Evolutionary conservation across 92 coral and sea anemone species (phyloP).

Genomic region (Palythoa grandiflora): DNA sequence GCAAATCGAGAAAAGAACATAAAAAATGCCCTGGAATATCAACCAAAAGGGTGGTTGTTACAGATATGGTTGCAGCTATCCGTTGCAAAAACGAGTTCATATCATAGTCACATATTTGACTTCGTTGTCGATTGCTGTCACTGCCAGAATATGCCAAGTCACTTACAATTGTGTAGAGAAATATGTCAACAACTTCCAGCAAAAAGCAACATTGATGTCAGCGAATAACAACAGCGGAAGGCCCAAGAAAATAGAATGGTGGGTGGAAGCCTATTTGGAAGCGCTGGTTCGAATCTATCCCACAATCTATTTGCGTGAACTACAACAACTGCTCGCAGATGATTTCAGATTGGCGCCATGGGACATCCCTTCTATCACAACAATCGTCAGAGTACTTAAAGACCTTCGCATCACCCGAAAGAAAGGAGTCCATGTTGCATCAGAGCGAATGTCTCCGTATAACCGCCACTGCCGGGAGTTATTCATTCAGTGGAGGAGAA

Average conservation of each 20-base stretch:
- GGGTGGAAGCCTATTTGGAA: constrained; percentile 60
- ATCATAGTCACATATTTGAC: constrained; percentile 27
- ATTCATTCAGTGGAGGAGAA: constrained; percentile 50
- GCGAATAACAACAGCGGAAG: constrained; percentile 15
- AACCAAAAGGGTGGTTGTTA: constrained; percentile 47
- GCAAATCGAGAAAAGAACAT: no score
- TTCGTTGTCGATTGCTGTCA: constrained; percentile 33
- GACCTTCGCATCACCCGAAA: constrained; percentile 51
- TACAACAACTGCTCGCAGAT: constrained; percentile 32
- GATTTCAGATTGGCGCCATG: constrained; percentile 37
- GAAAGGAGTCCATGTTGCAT: constrained; percentile 59
- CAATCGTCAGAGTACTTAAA: constrained; percentile 41
- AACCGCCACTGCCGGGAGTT: constrained; percentile 57
- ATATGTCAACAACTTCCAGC: constrained; percentile 43
- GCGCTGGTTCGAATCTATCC: constrained; percentile 53
- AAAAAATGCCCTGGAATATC: background rate
- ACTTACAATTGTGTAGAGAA: constrained; percentile 44
- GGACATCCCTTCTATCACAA: constrained; percentile 57
- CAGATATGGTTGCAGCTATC: constrained; percentile 47
- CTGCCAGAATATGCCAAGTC: constrained; percentile 38
- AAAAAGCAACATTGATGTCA: constrained; percentile 3
- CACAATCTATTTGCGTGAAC: constrained; percentile 26
- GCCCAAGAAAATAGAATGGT: constrained; percentile 44
- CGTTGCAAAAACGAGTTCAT: constrained; percentile 53
- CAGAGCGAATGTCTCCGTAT: constrained; percentile 58